Evolutionary conservation across 2,113 vertebrate species (phyloP).

Genomic region (Opisthocomus hoazin): DNA sequence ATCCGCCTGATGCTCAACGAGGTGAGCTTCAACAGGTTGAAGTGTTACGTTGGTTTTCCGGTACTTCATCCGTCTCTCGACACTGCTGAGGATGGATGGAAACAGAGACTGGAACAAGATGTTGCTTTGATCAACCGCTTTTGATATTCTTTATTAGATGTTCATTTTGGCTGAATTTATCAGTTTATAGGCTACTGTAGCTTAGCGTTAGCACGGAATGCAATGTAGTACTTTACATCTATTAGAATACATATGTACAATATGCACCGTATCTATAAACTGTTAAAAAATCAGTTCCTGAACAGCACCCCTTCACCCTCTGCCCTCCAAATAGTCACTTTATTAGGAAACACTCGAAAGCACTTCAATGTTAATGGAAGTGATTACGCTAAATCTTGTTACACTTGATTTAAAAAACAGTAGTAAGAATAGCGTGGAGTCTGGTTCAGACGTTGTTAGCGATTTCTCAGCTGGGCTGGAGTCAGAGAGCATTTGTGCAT

Average conservation of each 20-base stretch:
- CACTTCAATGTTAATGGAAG: slow-evolving; percentile 25
- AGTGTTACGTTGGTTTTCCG: not conserved
- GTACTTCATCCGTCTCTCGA: not conserved
- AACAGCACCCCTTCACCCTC: not conserved
- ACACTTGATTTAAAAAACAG: not conserved
- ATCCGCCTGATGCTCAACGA: not conserved
- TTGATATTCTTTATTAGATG: slow-evolving; percentile 28
- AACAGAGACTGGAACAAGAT: not conserved
- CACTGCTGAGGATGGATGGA: not conserved
- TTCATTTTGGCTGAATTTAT: slow-evolving; percentile 49
- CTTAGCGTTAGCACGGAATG: slow-evolving; percentile 53
- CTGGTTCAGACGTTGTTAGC: not conserved
- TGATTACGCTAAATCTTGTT: not conserved
- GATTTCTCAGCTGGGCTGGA: slow-evolving; percentile 9
- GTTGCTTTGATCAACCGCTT: slow-evolving; percentile 23
- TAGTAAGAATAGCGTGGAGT: not conserved
- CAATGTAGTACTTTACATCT: slow-evolving; percentile 46
- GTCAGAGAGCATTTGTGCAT: not conserved
- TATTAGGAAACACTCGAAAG: slow-evolving; percentile 1
- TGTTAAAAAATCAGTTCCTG: slow-evolving; percentile 8
- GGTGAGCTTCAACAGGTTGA: not conserved
- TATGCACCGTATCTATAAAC: slow-evolving; percentile 18
- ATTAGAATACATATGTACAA: slow-evolving; percentile 29
- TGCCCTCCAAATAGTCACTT: not conserved
- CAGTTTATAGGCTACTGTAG: slow-evolving; percentile 37